These are phyloP conservation scores for Itoplectis maculator DNA, from an alignment of 2,888 invertebrate genomes.

Conservation along the genomic window DNA sequence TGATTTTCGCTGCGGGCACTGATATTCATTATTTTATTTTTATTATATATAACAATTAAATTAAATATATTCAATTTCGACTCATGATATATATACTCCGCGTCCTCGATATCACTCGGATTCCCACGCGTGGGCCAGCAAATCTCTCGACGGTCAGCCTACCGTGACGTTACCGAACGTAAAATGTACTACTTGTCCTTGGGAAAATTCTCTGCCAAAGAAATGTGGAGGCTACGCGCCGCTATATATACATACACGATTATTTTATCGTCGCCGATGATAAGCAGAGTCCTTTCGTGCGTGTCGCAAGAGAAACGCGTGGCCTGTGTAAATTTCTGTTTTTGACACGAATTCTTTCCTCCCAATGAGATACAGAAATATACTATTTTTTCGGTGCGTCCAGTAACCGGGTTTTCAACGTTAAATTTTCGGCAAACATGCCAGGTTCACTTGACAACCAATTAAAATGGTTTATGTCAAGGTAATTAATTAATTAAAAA, in stretches of 20 bases:
- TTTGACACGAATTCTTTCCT: no score
- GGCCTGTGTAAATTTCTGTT: no score
- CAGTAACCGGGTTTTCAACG: no score
- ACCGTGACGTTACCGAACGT: constrained; percentile 31
- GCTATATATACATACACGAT: not conserved
- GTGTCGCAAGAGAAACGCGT: not conserved
- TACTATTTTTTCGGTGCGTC: no score
- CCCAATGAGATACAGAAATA: no score
- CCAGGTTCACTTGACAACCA: no score
- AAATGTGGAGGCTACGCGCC: not conserved
- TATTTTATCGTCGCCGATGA: not conserved
- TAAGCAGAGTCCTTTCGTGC: not conserved
- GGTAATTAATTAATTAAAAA: no score
- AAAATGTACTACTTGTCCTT: constrained; percentile 31
- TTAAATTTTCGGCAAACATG: no score
- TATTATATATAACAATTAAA: not conserved
- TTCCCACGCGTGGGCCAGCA: constrained; percentile 26
- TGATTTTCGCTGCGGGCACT: no score
- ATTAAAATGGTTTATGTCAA: no score
- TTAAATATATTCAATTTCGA: not conserved
- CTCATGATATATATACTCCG: not conserved
- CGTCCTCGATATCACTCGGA: not conserved
- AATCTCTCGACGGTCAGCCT: constrained; percentile 27
- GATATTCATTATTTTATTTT: no score
- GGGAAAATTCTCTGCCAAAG: constrained; percentile 19